Conservation (phyloP, 2,888 invertebrate genomes). For the Microplitis deprimator region DNA sequence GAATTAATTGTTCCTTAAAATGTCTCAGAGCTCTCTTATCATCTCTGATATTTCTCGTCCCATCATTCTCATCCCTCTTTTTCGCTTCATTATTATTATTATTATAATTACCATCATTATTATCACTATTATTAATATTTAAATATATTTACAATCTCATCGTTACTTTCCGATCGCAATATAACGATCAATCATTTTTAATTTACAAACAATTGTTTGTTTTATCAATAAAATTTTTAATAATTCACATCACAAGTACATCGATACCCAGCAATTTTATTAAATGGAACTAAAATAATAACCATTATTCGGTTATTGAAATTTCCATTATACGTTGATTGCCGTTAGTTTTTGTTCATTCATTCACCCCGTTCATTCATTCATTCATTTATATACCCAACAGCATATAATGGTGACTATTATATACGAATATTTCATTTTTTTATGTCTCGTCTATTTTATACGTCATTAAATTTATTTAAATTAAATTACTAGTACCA, state of each 20-base stretch:
- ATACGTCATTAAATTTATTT: not conserved
- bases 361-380: not conserved
- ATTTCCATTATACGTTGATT: not conserved
- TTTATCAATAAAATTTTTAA: not conserved
- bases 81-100: not conserved
- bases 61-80: conserved; percentile 6
- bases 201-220: not conserved
- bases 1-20: conserved; percentile 41
- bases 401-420: not conserved
- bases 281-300: not conserved
- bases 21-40: not conserved
- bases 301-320: not conserved
- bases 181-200: not conserved
- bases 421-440: not conserved
- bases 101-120: not conserved
- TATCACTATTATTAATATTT: not conserved
- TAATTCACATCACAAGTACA: not conserved
- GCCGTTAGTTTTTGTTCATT: not conserved
- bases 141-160: conserved; percentile 2
- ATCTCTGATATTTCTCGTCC: conserved; percentile 33
- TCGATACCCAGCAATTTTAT: not conserved
- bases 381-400: not conserved
- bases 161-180: conserved; percentile 6
- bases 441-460: not conserved
- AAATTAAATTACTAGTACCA: no score